Conservation (phyloP, 2,797 vertebrate genomes). For the Paramormyrops hopkinsi region DNA sequence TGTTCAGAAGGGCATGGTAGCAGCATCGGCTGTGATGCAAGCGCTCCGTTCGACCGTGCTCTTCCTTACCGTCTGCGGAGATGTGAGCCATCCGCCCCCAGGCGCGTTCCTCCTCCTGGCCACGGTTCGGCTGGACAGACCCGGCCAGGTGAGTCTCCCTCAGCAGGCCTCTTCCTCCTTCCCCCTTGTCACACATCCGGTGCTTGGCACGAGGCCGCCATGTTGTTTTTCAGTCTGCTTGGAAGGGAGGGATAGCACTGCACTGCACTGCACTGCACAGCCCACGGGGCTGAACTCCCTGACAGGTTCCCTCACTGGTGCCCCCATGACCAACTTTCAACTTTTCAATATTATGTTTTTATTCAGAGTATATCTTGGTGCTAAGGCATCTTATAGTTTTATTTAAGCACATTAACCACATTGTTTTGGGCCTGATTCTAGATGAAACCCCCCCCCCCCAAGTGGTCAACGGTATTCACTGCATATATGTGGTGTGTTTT, state of each 20-base stretch:
- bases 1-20: not conserved
- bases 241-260: not conserved
- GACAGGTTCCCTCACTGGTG: not conserved
- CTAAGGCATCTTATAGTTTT: not conserved
- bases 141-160: not conserved
- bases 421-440: not conserved
- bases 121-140: not conserved
- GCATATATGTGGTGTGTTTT: not conserved
- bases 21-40: not conserved
- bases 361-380: not conserved
- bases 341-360: not conserved
- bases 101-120: not conserved
- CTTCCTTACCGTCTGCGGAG: not conserved
- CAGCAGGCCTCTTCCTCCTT: not conserved
- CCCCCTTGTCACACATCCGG: not conserved
- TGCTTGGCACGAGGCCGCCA: not conserved
- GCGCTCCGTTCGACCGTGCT: not conserved
- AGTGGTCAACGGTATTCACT: not conserved
- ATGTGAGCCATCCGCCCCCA: not conserved
- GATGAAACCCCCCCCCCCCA: not conserved
- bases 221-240: not conserved
- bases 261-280: not conserved
- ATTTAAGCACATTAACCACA: not conserved
- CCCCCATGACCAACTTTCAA: not conserved
- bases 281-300: not conserved